Percentiles rank a stretch among this genome's conserved stretches.
Evolutionary conservation across 1,140 invertebrate genomes (phyloP).

Genomic region (Thaumatotibia leucotreta): DNA sequence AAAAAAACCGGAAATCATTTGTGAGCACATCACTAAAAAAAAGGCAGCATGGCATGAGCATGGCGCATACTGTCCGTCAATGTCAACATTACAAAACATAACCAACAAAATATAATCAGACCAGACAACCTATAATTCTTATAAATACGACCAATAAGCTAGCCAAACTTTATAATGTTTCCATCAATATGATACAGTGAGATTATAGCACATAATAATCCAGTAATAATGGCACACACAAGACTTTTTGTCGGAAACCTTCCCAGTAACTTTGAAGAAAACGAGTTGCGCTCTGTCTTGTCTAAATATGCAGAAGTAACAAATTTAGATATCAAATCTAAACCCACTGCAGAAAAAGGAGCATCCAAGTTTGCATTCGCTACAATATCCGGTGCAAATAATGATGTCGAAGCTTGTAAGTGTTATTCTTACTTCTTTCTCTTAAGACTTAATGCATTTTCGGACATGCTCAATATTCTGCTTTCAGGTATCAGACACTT

Average conservation of each 20-base stretch:
- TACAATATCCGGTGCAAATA: slow-evolving; percentile 46
- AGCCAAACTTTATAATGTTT: background rate
- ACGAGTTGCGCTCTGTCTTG: slow-evolving; percentile 42
- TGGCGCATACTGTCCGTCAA: background rate
- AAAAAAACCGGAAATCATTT: too few relatives aligned
- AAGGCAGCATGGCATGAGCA: too few relatives aligned
- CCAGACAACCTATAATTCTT: background rate
- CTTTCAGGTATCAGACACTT: slow-evolving; percentile 59
- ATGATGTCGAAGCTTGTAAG: slow-evolving; percentile 60
- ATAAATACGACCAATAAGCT: too few relatives aligned
- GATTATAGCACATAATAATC: background rate
- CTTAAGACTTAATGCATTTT: background rate
- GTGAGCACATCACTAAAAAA: too few relatives aligned
- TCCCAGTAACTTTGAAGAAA: slow-evolving; percentile 41
- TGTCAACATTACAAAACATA: background rate
- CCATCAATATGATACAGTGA: background rate
- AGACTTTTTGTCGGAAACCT: slow-evolving; percentile 64
- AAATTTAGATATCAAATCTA: slow-evolving; percentile 56
- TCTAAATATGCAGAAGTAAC: slow-evolving; percentile 52
- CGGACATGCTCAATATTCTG: background rate
- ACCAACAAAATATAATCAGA: background rate
- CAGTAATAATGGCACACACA: slow-evolving; percentile 31
- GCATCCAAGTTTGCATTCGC: slow-evolving; percentile 60
- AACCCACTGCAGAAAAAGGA: slow-evolving; percentile 40
- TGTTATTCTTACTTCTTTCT: slow-evolving; percentile 19